Evolutionary conservation across 2,113 vertebrate genomes (phyloP).

Genomic region (Heloderma charlesbogerti): DNA sequence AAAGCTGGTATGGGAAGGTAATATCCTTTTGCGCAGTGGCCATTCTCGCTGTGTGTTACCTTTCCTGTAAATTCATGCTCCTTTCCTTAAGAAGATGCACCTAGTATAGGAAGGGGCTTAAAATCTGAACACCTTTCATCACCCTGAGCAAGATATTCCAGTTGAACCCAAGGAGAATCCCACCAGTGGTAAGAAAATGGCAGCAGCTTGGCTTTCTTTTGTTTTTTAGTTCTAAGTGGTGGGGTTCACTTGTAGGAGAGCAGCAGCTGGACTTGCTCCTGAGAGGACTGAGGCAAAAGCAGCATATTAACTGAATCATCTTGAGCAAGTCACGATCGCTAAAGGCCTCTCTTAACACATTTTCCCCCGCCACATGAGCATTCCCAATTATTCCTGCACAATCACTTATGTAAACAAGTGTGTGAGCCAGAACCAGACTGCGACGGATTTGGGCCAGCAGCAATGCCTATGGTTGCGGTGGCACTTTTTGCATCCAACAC

Average conservation of each 20-base stretch:
- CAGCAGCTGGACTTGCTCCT: too few species aligned
- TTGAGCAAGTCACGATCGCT: background rate
- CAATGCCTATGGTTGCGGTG: background rate
- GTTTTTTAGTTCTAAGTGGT: too few species aligned
- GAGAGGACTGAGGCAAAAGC: background rate
- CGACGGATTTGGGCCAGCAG: background rate
- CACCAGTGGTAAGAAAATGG: too few species aligned
- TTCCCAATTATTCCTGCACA: background rate
- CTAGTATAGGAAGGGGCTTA: accelerated
- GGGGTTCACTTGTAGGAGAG: too few species aligned
- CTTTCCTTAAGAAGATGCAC: background rate
- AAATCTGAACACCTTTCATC: background rate
- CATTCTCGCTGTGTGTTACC: accelerated
- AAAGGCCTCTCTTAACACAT: background rate
- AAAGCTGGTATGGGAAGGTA: background rate
- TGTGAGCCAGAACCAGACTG: background rate
- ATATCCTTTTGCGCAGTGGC: background rate
- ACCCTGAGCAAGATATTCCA: background rate
- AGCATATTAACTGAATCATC: background rate
- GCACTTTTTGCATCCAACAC: background rate
- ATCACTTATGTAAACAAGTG: background rate
- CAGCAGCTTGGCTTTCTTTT: too few species aligned
- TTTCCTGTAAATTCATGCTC: background rate
- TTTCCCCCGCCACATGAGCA: background rate
- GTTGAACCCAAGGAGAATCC: background rate